Base-by-base conservation (phyloP, 1,140 invertebrate species). In the Mamestra configurata region DNA sequence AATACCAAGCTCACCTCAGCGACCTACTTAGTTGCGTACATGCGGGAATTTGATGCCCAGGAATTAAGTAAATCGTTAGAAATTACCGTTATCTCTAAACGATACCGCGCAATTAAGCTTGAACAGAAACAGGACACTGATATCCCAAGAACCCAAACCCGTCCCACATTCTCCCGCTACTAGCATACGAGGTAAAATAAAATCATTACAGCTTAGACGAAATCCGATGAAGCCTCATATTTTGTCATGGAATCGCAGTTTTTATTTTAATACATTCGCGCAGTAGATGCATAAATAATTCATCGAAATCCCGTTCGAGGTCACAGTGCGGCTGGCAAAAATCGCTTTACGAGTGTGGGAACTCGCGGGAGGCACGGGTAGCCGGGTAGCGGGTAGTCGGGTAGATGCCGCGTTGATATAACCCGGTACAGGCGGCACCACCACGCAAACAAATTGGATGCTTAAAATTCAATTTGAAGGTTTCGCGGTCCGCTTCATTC, bases 401-500 rank as follows among this genome's bases (percentile, higher is more conserved):
- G 53, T 13, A 43, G 70, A 51, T 64, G 43, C 79, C 79, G 77
- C 84, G 83, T 85, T 89, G 80, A 87, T 89, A 88, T 89, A 87
- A 88, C 86, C 83, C 78, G 81, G 82, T 87, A 88, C 86, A 85
- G 82, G 80, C 87, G 82, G 84, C 85, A 83, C 84, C 84, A 83
- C 82, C 82, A 89, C 86, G 86, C 88, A 90, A 94, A 93, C 91
- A 93, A 93, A 94, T 94, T 93, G 93, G 93, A 94, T 93, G 90
- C 93, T 93, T 94, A 93, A 94, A 94, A 94, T 94, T 94, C 93
- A 94, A 94, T 94, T 93, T 93, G 86, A 93, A 94, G 90, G 93
- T 93, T 94, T 93, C 90, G 90, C 89, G 93, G 93, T 88, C 88
- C 89, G 88, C 88, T 92, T 93, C 88, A 92, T 92, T 91, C 89